Evolutionary conservation across 2,113 vertebrate species (phyloP).

Genomic region (Anguilla japonica): DNA sequence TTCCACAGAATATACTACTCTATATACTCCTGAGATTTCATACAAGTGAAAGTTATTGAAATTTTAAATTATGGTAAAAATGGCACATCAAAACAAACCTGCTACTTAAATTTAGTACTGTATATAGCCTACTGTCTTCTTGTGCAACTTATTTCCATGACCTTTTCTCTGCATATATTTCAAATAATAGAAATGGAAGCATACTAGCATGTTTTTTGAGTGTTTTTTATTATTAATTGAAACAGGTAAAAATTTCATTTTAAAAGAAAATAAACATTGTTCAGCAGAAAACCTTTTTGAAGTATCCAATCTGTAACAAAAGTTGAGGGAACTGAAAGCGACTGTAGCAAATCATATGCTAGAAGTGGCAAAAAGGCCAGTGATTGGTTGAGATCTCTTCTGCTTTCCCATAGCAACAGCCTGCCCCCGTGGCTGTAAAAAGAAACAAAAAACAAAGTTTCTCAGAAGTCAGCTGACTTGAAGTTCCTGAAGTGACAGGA

Average conservation of each 20-base stretch:
- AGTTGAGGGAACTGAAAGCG: constrained; percentile 32
- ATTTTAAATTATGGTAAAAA: no score
- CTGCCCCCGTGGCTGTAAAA: constrained; percentile 56
- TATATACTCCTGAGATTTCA: no score
- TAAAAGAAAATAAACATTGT: not conserved
- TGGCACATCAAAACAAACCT: no score
- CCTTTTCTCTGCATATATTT: not conserved
- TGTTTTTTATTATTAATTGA: not conserved
- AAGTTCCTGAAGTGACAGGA: constrained; percentile 20
- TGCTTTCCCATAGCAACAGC: constrained; percentile 64
- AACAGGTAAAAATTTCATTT: not conserved
- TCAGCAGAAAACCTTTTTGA: not conserved
- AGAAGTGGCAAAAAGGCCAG: not conserved
- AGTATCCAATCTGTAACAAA: not conserved
- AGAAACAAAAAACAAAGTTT: constrained; percentile 51
- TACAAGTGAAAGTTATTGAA: no score
- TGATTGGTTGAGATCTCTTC: constrained; percentile 43
- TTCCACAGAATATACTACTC: not conserved
- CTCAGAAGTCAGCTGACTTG: constrained; percentile 65
- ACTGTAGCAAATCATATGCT: constrained; percentile 37
- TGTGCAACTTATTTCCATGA: no score
- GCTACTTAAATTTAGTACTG: no score
- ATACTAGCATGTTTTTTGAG: not conserved
- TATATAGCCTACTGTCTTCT: no score
- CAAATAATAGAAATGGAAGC: not conserved